Conservation (phyloP, 2,113 vertebrate genomes). For the Prunella fulvescens region DNA sequence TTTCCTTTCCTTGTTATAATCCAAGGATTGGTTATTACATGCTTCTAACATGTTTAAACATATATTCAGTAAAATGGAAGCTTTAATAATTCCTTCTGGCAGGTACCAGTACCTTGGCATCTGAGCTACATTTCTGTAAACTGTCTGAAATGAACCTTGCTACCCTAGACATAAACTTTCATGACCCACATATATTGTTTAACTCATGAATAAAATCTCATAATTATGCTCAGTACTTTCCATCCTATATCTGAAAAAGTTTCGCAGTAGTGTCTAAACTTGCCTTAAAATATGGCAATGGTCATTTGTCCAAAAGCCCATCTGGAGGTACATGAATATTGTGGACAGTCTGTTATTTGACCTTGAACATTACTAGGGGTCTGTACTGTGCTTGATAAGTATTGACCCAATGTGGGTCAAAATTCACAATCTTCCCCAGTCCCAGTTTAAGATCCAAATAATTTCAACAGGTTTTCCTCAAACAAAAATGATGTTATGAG, state of each 20-base stretch:
- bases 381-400: neutral
- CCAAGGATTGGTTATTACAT: slow-evolving; percentile 59
- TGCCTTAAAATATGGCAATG: neutral
- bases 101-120: slow-evolving; percentile 62
- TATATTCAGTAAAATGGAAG: slow-evolving; percentile 68
- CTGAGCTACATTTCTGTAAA: neutral
- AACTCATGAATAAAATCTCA: neutral
- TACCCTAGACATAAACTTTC: neutral
- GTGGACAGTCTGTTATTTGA: neutral
- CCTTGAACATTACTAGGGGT: neutral
- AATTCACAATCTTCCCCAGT: neutral
- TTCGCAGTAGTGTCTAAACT: neutral
- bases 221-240: neutral
- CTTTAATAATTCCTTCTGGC: slow-evolving; percentile 58
- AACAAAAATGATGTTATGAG: neutral
- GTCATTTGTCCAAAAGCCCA: neutral
- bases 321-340: neutral
- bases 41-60: slow-evolving; percentile 73
- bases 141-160: neutral
- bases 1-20: neutral
- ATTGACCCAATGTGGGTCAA: neutral
- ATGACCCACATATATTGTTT: neutral
- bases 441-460: neutral
- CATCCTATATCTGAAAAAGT: neutral
- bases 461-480: neutral